Percentiles rank a stretch among this genome's conserved stretches.
phyloP scores from a whole-genome alignment of 2,113 vertebrate species.

The Cygnus buccinator region DNA sequence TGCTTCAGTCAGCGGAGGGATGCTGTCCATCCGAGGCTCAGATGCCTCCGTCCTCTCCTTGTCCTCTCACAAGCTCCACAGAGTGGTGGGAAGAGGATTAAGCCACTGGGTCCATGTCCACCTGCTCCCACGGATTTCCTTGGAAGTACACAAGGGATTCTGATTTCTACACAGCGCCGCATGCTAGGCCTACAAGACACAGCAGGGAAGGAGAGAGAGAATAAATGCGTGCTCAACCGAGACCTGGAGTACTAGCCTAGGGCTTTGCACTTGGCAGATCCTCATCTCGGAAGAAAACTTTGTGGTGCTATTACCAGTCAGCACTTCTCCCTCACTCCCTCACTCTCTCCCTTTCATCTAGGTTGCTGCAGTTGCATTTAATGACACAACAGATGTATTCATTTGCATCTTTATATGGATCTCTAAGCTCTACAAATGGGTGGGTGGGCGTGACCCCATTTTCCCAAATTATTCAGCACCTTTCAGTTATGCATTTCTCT shows the following conservation, averaged over 20 bases:
- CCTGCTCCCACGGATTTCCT: not conserved
- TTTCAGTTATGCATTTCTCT: conserved; percentile 55
- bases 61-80: not conserved
- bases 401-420: conserved; percentile 70
- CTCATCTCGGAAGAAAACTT: conserved; percentile 44
- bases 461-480: conserved; percentile 67
- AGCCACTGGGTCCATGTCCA: not conserved
- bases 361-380: conserved; percentile 66
- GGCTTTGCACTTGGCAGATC: conserved; percentile 39
- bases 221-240: not conserved
- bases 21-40: fast-evolving
- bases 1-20: not conserved
- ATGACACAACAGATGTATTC: conserved; percentile 73
- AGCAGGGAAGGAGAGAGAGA: not conserved
- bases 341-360: conserved; percentile 59
- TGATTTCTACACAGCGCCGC: not conserved
- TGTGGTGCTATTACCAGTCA: conserved; percentile 53
- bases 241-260: not conserved
- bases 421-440: conserved; percentile 66
- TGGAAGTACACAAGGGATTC: not conserved
- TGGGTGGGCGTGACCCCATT: conserved; percentile 64
- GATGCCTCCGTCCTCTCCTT: not conserved
- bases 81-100: not conserved
- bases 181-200: not conserved
- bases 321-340: conserved; percentile 30